Evolutionary conservation across 2,113 vertebrate genomes (phyloP).

Genomic region (Phalacrocorax carbo): DNA sequence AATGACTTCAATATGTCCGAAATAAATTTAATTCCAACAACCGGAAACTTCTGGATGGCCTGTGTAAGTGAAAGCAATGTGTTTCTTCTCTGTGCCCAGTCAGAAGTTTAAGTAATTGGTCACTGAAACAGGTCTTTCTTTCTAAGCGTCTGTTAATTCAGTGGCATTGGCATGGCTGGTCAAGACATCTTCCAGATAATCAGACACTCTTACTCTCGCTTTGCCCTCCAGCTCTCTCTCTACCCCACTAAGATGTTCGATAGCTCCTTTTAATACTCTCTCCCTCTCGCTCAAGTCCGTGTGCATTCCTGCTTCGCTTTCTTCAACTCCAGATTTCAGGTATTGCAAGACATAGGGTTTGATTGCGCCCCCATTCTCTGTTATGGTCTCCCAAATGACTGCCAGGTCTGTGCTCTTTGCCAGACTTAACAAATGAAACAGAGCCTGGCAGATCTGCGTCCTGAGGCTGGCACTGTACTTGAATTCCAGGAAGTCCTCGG

Average conservation of each 20-base stretch:
- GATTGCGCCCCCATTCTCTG: slow-evolving; percentile 64
- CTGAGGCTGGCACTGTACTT: slow-evolving; percentile 91
- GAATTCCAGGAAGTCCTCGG: slow-evolving; percentile 91
- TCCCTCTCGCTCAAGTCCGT: slow-evolving; percentile 66
- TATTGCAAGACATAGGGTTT: slow-evolving; percentile 79
- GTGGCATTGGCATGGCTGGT: slow-evolving; percentile 50
- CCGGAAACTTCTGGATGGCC: not conserved
- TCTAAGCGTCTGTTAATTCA: slow-evolving; percentile 10
- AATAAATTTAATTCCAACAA: not conserved
- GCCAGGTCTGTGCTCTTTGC: slow-evolving; percentile 78
- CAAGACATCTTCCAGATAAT: slow-evolving; percentile 79
- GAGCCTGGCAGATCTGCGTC: slow-evolving; percentile 84
- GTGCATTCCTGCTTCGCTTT: not conserved
- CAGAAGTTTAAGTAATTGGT: not conserved
- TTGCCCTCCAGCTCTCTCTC: slow-evolving; percentile 47
- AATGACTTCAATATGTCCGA: not conserved
- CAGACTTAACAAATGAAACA: slow-evolving; percentile 85
- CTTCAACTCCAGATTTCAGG: slow-evolving; percentile 70
- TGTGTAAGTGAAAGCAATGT: rapidly evolving
- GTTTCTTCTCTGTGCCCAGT: not conserved
- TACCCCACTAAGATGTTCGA: slow-evolving; percentile 71
- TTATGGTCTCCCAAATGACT: slow-evolving; percentile 61
- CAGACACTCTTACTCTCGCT: slow-evolving; percentile 40
- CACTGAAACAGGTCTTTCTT: rapidly evolving
- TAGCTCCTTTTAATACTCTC: slow-evolving; percentile 63